These are phyloP conservation scores for Sinodicranocentrus sp. DNA, from an alignment of 2,888 invertebrate genomes.

Conservation along the genomic window DNA sequence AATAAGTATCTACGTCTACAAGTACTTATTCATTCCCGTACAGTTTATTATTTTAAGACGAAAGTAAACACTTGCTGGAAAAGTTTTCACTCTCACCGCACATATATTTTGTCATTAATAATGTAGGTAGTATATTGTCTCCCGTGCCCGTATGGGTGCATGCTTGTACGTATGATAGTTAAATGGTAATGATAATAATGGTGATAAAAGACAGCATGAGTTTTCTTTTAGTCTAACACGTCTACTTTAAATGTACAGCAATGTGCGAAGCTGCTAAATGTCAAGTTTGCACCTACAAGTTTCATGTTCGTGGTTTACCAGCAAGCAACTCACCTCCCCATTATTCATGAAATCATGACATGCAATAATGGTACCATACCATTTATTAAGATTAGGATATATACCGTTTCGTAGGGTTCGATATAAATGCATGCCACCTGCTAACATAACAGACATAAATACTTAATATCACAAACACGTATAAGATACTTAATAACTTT, in stretches of 20 bases:
- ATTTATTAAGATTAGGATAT: too few species aligned
- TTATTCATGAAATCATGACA: slow-evolving; percentile 55
- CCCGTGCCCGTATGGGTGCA: too few species aligned
- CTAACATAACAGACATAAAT: too few species aligned
- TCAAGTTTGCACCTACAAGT: slow-evolving; percentile 33
- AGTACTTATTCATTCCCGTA: neutral
- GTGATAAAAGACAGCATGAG: slow-evolving; percentile 41
- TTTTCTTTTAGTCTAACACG: slow-evolving; percentile 21
- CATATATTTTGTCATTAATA: too few species aligned
- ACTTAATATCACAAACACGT: too few species aligned
- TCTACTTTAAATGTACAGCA: slow-evolving; percentile 7
- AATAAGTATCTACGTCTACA: neutral
- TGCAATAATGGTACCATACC: slow-evolving; percentile 51
- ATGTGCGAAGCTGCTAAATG: slow-evolving; percentile 38
- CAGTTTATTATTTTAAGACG: neutral
- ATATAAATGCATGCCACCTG: too few species aligned
- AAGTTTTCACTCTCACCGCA: too few species aligned
- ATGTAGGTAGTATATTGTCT: too few species aligned
- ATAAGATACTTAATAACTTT: too few species aligned
- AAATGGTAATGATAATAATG: neutral
- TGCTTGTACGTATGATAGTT: too few species aligned
- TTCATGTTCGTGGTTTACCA: slow-evolving; percentile 7
- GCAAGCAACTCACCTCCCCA: slow-evolving; percentile 4
- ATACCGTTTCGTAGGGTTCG: too few species aligned
- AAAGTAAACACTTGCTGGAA: slow-evolving; percentile 24